phyloP scores from a whole-genome alignment of 64 coral and sea anemone genomes.

The Platygyra sinensis region DNA sequence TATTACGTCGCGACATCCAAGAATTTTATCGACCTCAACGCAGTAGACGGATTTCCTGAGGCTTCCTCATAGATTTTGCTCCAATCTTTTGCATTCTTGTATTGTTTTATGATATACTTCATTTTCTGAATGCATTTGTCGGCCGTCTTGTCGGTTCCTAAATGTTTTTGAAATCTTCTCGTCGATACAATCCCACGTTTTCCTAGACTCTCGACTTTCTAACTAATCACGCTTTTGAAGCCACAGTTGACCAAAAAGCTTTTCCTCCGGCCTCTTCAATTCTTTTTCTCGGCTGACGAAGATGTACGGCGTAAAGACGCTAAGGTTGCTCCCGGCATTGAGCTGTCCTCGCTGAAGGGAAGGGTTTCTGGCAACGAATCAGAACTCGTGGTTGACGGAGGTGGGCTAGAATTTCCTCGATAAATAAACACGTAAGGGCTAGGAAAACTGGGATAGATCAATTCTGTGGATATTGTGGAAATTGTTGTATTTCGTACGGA shows the following conservation, averaged over 20 bases:
- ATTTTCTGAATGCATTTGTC: not conserved
- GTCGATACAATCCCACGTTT: conserved; percentile 38
- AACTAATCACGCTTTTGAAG: conserved; percentile 21
- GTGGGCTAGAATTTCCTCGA: conserved; percentile 20
- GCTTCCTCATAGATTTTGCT: conserved; percentile 28
- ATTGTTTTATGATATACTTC: conserved; percentile 7
- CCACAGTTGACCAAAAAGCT: conserved; percentile 28
- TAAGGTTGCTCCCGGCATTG: too few species aligned
- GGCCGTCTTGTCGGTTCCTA: not conserved
- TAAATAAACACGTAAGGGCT: conserved; percentile 4
- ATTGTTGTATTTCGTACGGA: not conserved
- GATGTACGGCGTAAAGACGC: too few species aligned
- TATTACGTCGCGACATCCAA: conserved; percentile 21
- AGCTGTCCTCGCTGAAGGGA: not conserved
- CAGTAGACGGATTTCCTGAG: conserved; percentile 10
- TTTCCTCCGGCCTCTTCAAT: conserved; percentile 33
- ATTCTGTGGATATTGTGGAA: conserved; percentile 24
- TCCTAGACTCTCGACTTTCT: conserved; percentile 33
- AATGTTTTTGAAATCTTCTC: not conserved
- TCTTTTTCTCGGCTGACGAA: conserved; percentile 14
- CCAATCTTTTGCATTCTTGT: conserved; percentile 33
- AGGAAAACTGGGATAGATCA: conserved; percentile 9
- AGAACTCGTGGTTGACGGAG: not conserved
- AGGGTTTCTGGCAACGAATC: not conserved
- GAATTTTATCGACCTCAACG: conserved; percentile 36